Conservation (phyloP, 1,140 invertebrate genomes). For the Aphelinus atriplicis region DNA sequence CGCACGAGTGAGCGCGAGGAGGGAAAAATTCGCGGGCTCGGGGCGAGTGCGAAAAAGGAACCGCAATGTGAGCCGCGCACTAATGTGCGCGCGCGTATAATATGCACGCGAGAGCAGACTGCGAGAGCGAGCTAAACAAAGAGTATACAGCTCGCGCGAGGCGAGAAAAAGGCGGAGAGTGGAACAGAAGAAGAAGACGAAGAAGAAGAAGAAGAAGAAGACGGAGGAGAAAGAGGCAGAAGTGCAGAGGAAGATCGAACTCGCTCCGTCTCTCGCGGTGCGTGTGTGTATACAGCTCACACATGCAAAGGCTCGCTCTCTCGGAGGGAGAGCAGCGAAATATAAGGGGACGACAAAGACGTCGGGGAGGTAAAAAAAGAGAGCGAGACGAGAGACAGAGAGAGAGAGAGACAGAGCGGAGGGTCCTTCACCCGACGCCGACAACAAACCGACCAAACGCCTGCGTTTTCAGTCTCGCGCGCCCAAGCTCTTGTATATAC, state of each 20-base stretch:
- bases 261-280: not conserved
- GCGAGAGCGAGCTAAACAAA: constrained; percentile 15
- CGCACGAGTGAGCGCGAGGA: too few relatives aligned
- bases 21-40: constrained; percentile 11
- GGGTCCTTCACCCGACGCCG: constrained; percentile 29
- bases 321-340: constrained; percentile 19
- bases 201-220: constrained; percentile 4
- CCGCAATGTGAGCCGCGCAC: not conserved
- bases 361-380: not conserved
- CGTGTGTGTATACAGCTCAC: not conserved
- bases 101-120: not conserved
- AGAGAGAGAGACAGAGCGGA: constrained; percentile 8
- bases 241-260: constrained; percentile 9
- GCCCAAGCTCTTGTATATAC: too few relatives aligned
- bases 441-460: not conserved
- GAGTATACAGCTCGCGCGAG: not conserved
- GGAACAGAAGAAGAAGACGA: not conserved
- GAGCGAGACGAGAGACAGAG: constrained; percentile 10
- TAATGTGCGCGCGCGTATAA: not conserved
- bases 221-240: not conserved
- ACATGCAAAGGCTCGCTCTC: too few relatives aligned
- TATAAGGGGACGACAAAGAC: constrained; percentile 28
- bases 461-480: too few relatives aligned
- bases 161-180: constrained; percentile 7
- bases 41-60: constrained; percentile 22